Percentiles rank a stretch among this genome's conserved stretches.
Evolutionary conservation across 2,113 vertebrate genomes (phyloP).

Genomic region (Caracal caracal): DNA sequence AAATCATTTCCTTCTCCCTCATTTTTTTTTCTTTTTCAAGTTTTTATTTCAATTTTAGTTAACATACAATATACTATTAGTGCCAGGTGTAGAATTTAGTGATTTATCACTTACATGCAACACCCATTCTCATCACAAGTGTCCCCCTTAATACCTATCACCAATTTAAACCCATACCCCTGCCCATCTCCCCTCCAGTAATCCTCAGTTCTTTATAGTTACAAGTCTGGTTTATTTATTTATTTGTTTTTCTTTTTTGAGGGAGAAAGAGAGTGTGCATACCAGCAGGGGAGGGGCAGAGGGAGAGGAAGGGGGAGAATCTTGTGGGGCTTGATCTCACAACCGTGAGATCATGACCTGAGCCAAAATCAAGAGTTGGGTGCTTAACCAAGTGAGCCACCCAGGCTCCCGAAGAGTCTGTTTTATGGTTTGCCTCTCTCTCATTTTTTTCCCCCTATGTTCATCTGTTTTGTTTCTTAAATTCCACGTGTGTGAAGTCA

Average conservation of each 20-base stretch:
- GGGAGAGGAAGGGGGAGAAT: no score
- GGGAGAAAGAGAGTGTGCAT: no score
- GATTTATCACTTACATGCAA: background rate
- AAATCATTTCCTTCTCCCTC: background rate
- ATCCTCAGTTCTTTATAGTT: background rate
- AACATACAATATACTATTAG: background rate
- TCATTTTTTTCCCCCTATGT: background rate
- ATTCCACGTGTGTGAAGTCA: background rate
- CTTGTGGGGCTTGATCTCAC: no score
- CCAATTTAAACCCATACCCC: background rate
- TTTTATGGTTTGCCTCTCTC: background rate
- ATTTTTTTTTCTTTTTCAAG: background rate
- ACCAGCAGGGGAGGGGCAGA: no score
- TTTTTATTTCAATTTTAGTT: background rate
- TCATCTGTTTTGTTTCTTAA: background rate
- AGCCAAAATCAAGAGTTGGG: no score
- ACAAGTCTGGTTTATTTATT: no score
- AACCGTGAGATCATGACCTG: no score
- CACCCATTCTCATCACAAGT: background rate
- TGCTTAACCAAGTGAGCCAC: no score
- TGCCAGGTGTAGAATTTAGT: background rate
- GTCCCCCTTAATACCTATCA: background rate
- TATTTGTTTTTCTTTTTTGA: no score
- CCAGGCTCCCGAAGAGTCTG: background rate
- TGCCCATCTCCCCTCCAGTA: background rate